Evolutionary conservation across 1,140 invertebrate species (phyloP).

Genomic region (Oncopodura yosiiana): DNA sequence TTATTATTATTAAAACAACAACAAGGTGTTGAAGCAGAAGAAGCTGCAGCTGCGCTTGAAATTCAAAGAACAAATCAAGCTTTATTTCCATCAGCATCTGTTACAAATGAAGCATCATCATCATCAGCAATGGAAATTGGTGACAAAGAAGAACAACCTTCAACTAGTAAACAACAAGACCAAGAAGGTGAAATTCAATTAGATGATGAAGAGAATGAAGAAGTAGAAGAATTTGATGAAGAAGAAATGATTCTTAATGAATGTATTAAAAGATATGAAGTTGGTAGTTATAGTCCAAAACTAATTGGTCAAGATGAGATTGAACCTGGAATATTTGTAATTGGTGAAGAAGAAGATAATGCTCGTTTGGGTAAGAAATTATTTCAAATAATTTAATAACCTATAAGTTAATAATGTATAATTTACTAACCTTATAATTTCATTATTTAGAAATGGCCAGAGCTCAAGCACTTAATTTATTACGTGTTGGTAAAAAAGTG

Average conservation of each 20-base stretch:
- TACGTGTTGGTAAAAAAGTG: slow-evolving; percentile 30
- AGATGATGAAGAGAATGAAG: slow-evolving; percentile 38
- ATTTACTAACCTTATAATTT: no score
- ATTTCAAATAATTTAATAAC: no score
- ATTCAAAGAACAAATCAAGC: slow-evolving; percentile 19
- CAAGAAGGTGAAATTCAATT: no score
- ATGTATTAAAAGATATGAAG: slow-evolving; percentile 60
- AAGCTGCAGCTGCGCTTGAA: slow-evolving; percentile 32
- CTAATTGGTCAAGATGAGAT: slow-evolving; percentile 57
- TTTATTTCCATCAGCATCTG: slow-evolving; percentile 2
- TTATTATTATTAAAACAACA: slow-evolving; percentile 80
- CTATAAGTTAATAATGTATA: no score
- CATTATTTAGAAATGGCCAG: slow-evolving; percentile 65
- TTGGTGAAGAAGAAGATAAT: slow-evolving; percentile 66
- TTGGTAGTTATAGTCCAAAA: slow-evolving; percentile 73
- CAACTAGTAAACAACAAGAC: no score
- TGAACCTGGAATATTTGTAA: slow-evolving; percentile 72
- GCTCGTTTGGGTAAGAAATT: slow-evolving; percentile 63
- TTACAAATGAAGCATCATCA: slow-evolving; percentile 1
- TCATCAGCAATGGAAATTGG: background rate
- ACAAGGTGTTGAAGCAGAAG: slow-evolving; percentile 49
- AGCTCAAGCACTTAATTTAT: slow-evolving; percentile 48
- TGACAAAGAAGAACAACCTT: background rate
- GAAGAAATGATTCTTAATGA: slow-evolving; percentile 44
- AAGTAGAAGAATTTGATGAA: slow-evolving; percentile 22